Evolutionary conservation across 2,797 vertebrate species (phyloP).

Genomic region (Microchirus variegatus): DNA sequence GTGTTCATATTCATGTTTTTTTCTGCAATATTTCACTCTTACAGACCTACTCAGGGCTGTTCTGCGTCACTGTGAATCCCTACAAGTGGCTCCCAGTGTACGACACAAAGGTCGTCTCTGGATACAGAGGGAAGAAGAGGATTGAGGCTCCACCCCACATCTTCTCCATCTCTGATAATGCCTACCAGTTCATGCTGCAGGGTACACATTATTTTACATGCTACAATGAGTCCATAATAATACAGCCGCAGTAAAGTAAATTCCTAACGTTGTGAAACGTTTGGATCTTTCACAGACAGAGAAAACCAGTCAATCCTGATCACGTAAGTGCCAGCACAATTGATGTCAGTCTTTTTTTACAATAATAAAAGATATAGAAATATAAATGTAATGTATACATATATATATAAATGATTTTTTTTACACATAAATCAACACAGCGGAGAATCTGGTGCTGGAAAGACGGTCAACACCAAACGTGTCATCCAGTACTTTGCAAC

Average conservation of each 20-base stretch:
- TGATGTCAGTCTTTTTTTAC: too few relatives aligned
- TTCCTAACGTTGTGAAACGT: neutral
- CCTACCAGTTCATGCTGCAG: constrained; percentile 92
- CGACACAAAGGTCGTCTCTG: constrained; percentile 81
- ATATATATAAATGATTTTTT: neutral
- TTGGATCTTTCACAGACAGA: constrained; percentile 77
- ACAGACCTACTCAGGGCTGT: constrained; percentile 89
- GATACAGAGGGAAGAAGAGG: constrained; percentile 91
- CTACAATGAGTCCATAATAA: neutral
- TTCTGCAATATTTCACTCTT: too few relatives aligned
- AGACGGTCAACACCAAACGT: constrained; percentile 92
- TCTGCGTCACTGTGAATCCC: constrained; percentile 92
- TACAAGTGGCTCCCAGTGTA: constrained; percentile 93
- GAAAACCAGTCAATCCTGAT: constrained; percentile 95
- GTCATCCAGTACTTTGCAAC: constrained; percentile 95
- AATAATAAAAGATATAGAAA: too few relatives aligned
- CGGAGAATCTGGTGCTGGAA: constrained; percentile 91
- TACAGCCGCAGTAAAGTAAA: neutral
- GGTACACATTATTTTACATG: constrained; percentile 70
- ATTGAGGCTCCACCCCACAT: constrained; percentile 87
- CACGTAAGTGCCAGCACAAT: constrained; percentile 83
- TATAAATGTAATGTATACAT: too few relatives aligned
- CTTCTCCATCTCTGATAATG: constrained; percentile 94
- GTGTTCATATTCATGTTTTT: too few relatives aligned
- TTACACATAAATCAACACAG: constrained; percentile 54